Conservation (phyloP, 1,140 invertebrate species). For the Diorhabda carinulata region DNA sequence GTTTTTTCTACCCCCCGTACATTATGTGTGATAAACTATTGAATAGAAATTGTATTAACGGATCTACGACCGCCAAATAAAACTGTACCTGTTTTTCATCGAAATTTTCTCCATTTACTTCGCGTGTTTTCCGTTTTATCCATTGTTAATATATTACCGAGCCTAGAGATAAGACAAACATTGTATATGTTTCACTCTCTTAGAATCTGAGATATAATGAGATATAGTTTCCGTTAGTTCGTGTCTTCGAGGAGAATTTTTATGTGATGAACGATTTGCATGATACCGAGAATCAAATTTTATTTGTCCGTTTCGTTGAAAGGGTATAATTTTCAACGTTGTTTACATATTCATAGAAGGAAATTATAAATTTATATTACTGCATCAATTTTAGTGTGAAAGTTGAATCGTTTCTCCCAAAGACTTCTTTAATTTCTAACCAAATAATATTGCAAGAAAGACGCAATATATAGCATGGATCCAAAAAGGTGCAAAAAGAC, state of each 20-base stretch:
- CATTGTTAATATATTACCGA: conserved; percentile 6
- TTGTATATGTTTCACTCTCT: conserved; percentile 20
- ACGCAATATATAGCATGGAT: too few relatives aligned
- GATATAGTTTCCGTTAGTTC: conserved; percentile 17
- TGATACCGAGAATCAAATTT: conserved; percentile 15
- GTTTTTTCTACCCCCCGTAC: too few relatives aligned
- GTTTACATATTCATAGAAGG: conserved; percentile 16
- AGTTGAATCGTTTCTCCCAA: not conserved
- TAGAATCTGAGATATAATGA: conserved; percentile 22
- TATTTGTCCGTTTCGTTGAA: conserved; percentile 18
- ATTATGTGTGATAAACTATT: too few relatives aligned
- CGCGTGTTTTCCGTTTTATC: not conserved
- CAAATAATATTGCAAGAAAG: too few relatives aligned
- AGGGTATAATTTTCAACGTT: conserved; percentile 17
- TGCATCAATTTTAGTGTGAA: conserved; percentile 5
- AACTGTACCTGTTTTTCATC: not conserved
- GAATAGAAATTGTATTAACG: too few relatives aligned
- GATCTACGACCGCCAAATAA: too few relatives aligned
- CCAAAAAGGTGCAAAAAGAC: too few relatives aligned
- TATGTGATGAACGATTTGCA: conserved; percentile 16
- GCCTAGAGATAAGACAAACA: conserved; percentile 17
- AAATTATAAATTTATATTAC: conserved; percentile 19
- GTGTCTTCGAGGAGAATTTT: conserved; percentile 11
- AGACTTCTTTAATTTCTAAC: too few relatives aligned
- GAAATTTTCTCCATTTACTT: not conserved